A percentile compares a stretch with the other conserved stretches of the same genome.
Evolutionary conservation across 92 coral and sea anemone species (phyloP).

Genomic region (Zoanthus sansibaricus): DNA sequence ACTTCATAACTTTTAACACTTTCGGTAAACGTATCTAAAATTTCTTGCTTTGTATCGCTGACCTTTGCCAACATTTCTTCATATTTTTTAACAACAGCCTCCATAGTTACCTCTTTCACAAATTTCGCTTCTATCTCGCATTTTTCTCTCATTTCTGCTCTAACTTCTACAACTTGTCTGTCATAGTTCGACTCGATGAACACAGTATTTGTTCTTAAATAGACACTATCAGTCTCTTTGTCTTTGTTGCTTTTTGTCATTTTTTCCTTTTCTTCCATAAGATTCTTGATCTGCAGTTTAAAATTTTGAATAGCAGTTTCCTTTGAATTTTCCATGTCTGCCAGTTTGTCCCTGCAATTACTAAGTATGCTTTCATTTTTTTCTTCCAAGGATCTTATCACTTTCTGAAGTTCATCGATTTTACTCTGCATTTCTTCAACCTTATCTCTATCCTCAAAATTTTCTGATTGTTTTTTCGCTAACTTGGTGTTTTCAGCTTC

Average conservation of each 20-base stretch:
- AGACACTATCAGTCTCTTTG: background rate
- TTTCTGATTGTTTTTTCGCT: too few relatives aligned
- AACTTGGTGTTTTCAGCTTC: too few relatives aligned
- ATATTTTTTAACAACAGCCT: conserved; percentile 10
- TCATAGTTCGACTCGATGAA: conserved; percentile 44
- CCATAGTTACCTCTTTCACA: conserved; percentile 22
- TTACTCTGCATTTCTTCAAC: conserved; percentile 36
- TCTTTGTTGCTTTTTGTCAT: background rate
- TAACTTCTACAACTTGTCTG: conserved; percentile 56
- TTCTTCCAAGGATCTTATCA: conserved; percentile 55
- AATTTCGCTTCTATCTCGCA: conserved; percentile 38
- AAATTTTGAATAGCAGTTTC: conserved; percentile 28
- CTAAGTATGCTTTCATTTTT: conserved; percentile 50
- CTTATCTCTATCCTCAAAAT: background rate
- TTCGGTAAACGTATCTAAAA: conserved; percentile 6
- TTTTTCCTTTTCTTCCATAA: conserved; percentile 45
- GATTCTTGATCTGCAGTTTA: conserved; percentile 54
- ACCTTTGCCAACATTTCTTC: conserved; percentile 37
- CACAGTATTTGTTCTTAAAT: background rate
- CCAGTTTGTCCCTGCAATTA: conserved; percentile 43
- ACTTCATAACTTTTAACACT: conserved; percentile 34
- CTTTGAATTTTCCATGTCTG: conserved; percentile 49
- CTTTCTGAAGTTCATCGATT: conserved; percentile 54
- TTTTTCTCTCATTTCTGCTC: conserved; percentile 65
- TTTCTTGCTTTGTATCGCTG: conserved; percentile 23